Base-by-base conservation (phyloP, 2,113 vertebrate species). In the Eleginops maclovinus region DNA sequence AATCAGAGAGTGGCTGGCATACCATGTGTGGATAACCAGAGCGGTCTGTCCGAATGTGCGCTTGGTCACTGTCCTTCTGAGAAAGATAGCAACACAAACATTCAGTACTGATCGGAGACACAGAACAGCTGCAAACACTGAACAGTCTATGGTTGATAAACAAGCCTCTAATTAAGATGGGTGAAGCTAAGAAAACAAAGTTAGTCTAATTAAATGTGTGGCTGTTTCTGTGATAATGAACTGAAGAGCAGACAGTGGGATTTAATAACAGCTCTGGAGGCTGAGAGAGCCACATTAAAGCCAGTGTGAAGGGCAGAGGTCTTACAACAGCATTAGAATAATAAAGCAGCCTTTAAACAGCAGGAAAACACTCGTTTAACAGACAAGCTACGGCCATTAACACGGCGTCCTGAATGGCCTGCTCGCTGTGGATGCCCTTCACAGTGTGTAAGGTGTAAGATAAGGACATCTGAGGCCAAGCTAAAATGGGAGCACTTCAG, bases 1-100 rank as follows among this genome's bases (percentile, higher is more conserved):
- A 95, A 99, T 99, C 92, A 99, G 94, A 82, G 97, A 97, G 58
- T 98, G 96, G 94, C 95, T 98, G 76, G 98, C 98, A 97, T 99
- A 99, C 98, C 98, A 99, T 0, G 98, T 95, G 81, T 99, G 96
- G 77, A 99, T 98, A 56, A 97, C 96, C 76, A 98, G 94, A 50
- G 96, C 96, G 0, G 96, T 95, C 91, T 99, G 98, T 58, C 97
- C 97, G 80, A 99, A 99, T 1, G 97, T 97, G 72, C 96, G 95
- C 90, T 96, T 96, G 0, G 96, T 97, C 63, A 96, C 95, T 1
- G 96, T 95, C 93, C 95, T 97, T 70, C 98, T 99, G 84, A 8
- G 24, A 36, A 84, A 62, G 26, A 83, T 44, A 81, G 59, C n/a
- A 51, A 87, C 6, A 77, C 15, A 61, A 11, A 79, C 22, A 55